phyloP scores from a whole-genome alignment of 1,140 invertebrate species.

The Bursaphelenchus mucronatus region DNA sequence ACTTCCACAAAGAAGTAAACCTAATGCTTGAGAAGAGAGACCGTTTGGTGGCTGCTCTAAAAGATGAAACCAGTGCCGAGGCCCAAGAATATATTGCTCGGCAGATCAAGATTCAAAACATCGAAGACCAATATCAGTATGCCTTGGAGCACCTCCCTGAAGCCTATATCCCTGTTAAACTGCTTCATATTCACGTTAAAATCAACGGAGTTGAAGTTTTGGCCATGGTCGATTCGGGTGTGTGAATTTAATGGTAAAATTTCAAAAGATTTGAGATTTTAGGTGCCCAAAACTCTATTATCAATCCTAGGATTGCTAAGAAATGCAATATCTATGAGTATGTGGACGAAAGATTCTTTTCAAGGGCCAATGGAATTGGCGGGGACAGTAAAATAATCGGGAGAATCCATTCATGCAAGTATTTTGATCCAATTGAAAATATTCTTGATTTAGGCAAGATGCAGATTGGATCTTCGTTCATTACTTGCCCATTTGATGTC shows the following conservation, averaged over 20 bases:
- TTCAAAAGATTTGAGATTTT: background rate
- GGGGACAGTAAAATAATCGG: conserved; percentile 1
- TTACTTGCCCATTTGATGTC: conserved; percentile 21
- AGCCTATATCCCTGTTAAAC: conserved; percentile 6
- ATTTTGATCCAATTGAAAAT: background rate
- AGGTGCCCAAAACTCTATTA: conserved; percentile 24
- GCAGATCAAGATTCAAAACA: background rate
- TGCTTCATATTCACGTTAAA: conserved; percentile 22
- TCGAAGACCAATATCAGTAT: conserved; percentile 16
- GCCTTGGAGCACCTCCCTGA: conserved; percentile 23
- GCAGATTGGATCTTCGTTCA: background rate
- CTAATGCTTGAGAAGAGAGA: background rate
- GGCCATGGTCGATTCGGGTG: conserved; percentile 23
- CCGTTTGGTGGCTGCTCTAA: background rate
- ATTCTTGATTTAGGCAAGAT: conserved; percentile 17
- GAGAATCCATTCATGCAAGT: conserved; percentile 19
- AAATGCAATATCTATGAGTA: conserved; percentile 15
- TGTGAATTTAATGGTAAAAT: background rate
- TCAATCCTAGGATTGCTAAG: conserved; percentile 15
- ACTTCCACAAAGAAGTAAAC: conserved; percentile 9
- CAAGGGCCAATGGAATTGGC: conserved; percentile 20
- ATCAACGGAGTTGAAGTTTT: conserved; percentile 25
- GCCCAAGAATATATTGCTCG: conserved; percentile 13
- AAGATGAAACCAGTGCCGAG: conserved; percentile 8
- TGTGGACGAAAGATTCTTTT: conserved; percentile 16